These are phyloP conservation scores for Oncorhynchus masou DNA, from an alignment of 2,113 vertebrate species.

Conservation along the genomic window DNA sequence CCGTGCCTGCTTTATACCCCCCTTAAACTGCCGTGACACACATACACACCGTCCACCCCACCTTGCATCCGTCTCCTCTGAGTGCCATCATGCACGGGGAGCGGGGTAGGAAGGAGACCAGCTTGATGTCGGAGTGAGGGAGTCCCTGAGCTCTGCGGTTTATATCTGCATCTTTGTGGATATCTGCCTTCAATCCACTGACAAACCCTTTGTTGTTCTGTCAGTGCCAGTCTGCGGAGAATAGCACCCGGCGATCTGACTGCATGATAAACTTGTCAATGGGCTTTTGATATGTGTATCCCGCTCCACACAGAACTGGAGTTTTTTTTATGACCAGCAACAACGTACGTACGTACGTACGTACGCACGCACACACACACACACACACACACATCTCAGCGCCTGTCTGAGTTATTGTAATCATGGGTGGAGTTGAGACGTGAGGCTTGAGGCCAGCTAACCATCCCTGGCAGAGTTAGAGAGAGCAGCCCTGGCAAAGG, in stretches of 20 bases:
- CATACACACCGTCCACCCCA: slow-evolving; percentile 7
- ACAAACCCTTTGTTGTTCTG: slow-evolving; percentile 70
- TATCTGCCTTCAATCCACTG: slow-evolving; percentile 51
- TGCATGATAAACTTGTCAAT: slow-evolving; percentile 82
- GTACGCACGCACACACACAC: neutral
- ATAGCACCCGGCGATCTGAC: slow-evolving; percentile 68
- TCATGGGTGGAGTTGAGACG: too few relatives aligned
- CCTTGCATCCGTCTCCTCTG: neutral
- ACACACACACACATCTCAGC: neutral
- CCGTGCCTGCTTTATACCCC: neutral
- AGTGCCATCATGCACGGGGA: slow-evolving; percentile 26
- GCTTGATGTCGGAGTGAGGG: slow-evolving; percentile 25
- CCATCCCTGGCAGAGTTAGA: too few relatives aligned
- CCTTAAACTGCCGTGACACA: neutral
- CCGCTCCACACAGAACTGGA: slow-evolving; percentile 49
- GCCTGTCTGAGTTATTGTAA: too few relatives aligned
- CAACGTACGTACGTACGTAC: neutral
- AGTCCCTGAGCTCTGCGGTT: slow-evolving; percentile 37
- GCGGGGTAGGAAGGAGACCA: slow-evolving; percentile 18
- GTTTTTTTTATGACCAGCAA: neutral
- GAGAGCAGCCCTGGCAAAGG: too few relatives aligned
- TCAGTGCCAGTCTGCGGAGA: slow-evolving; percentile 63
- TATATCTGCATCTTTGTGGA: slow-evolving; percentile 62
- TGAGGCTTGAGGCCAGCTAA: too few relatives aligned
- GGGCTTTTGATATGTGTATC: slow-evolving; percentile 39